Base-by-base conservation (phyloP, 2,888 invertebrate genomes). In the Scaptomyza reducta region DNA sequence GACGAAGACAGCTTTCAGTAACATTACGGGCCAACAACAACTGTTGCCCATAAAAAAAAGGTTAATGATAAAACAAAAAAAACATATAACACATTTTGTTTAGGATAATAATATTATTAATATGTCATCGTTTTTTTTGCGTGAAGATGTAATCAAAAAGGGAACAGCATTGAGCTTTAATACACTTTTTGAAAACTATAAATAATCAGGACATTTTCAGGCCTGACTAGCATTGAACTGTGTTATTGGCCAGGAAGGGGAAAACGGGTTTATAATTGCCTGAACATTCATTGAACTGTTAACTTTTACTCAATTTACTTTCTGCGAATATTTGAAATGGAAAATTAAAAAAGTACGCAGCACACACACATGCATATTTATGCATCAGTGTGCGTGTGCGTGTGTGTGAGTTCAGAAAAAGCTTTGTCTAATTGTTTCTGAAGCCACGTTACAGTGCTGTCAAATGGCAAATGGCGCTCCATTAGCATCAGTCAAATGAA, bases 381-480 rank as follows among this genome's bases (percentile, higher is more conserved):
- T 60, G 31, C 11, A 44, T 51, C 22, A 14, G 25, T 64, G 13
- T 35, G 3, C 42, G 9, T 22, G 31, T 38, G 25, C 45, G 14
- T 29, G 11, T 47, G 53, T 35, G 42, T 49, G 14, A 41, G 38
- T 46, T 10, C 42, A 38, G 63, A 63, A 56, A 56, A 85, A 83
- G 85, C 62, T 74, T 79, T 75, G 62, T 85, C 82, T 84, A 84
- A 84, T 86, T 84, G 87, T 83, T 84, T 86, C 77, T 58, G 74
- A 68, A 72, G 61, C 74, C 57, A 63, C 53, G 69, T 47, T 62
- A 57, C 65, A 56, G 33, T 68, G 70, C 68, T 69, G 71, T 70
- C 53, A 33, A 31, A 31, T 35, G n/a, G 55, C 74, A 84, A 84
- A 83, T 85, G 77, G 71, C 51, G 69, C 70, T 81, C 86, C 86